Conservation (phyloP, 2,797 vertebrate genomes). For the Sebastolobus alascanus region DNA sequence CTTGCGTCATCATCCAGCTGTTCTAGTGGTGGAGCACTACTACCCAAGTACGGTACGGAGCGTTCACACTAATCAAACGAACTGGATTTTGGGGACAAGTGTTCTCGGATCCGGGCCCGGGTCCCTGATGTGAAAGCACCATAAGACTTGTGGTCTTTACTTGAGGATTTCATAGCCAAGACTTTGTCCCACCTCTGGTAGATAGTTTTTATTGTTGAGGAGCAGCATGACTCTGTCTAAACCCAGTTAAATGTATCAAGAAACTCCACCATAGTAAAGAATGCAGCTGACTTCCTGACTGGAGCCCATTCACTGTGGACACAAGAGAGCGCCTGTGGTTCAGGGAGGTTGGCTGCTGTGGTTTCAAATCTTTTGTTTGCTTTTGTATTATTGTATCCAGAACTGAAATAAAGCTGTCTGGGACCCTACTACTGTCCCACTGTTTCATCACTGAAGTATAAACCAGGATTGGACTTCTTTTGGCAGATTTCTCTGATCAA, state of each 20-base stretch:
- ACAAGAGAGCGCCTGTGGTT: slow-evolving; percentile 21
- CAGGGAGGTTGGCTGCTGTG: slow-evolving; percentile 2
- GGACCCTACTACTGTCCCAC: background rate
- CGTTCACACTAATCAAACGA: too few species aligned
- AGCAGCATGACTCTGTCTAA: background rate
- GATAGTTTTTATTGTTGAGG: background rate
- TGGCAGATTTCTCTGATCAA: background rate
- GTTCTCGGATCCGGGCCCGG: too few species aligned
- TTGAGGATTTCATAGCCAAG: background rate
- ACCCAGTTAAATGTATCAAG: slow-evolving; percentile 30
- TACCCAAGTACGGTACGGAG: too few species aligned
- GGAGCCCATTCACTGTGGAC: slow-evolving; percentile 27
- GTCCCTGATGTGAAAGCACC: too few species aligned
- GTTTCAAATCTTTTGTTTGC: slow-evolving; percentile 21
- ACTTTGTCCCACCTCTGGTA: background rate
- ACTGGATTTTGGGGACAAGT: too few species aligned
- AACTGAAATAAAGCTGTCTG: slow-evolving; percentile 14
- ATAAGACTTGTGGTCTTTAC: background rate
- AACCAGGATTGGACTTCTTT: background rate
- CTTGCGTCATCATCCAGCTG: too few species aligned
- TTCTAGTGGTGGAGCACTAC: too few species aligned
- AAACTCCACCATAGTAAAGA: slow-evolving; percentile 28
- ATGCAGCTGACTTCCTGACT: slow-evolving; percentile 40
- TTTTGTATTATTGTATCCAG: slow-evolving; percentile 6
- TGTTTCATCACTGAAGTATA: background rate